These are phyloP conservation scores for Sebastes minor DNA, from an alignment of 2,797 vertebrate genomes.

Conservation along the genomic window DNA sequence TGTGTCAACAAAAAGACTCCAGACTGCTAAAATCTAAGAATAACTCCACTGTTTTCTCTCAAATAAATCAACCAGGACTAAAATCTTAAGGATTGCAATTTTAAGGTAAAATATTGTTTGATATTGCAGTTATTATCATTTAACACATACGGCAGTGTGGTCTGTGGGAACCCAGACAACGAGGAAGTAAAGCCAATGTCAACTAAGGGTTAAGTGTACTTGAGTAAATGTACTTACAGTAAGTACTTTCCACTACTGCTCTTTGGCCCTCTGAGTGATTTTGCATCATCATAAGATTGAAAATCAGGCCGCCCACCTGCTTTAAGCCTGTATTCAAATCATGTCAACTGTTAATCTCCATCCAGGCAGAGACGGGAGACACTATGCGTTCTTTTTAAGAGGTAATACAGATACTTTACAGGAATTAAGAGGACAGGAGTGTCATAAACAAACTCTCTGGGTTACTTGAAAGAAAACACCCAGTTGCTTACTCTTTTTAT, in stretches of 20 bases:
- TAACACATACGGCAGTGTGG: too few relatives aligned
- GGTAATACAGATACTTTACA: background rate
- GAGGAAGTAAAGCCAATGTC: background rate
- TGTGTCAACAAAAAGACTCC: too few relatives aligned
- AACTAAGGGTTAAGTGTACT: background rate
- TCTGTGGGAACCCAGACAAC: background rate
- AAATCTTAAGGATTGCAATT: background rate
- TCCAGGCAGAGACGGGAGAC: background rate
- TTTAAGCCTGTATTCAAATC: conserved; percentile 7
- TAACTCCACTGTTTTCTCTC: too few relatives aligned
- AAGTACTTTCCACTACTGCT: background rate
- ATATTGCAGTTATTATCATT: background rate
- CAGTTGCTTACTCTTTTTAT: background rate
- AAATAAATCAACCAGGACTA: background rate
- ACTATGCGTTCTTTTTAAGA: background rate
- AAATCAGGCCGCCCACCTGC: conserved; percentile 11
- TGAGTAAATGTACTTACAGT: background rate
- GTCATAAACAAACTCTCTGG: background rate
- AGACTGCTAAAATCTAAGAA: too few relatives aligned
- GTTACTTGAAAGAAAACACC: conserved; percentile 7
- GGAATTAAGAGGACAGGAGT: background rate
- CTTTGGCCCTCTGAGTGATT: background rate
- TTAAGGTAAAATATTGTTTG: background rate
- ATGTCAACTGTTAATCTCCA: background rate
- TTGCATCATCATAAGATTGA: background rate